These are phyloP conservation scores for Notamacropus eugenii DNA, from an alignment of 2,797 vertebrate species.

Conservation along the genomic window DNA sequence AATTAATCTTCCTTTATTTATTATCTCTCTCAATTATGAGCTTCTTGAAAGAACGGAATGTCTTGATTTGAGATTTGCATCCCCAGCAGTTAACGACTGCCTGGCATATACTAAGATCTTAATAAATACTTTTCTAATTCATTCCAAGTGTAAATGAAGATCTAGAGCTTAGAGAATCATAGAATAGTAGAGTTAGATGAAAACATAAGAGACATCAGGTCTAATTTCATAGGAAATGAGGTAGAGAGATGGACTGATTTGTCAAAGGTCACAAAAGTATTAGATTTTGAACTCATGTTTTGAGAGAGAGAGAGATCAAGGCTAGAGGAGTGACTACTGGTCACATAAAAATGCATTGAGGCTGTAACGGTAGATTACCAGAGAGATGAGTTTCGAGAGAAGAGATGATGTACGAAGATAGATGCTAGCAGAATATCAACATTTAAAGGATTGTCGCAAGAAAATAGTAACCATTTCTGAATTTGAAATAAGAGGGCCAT, in stretches of 20 bases:
- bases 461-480: not conserved
- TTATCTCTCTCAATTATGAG: not conserved
- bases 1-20: not conserved
- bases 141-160: not conserved
- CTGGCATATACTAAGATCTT: not conserved
- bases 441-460: not conserved
- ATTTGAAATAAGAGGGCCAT: not conserved
- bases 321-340: not conserved
- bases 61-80: not conserved
- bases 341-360: not conserved
- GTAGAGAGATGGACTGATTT: not conserved
- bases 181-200: not conserved
- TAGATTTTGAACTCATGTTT: not conserved
- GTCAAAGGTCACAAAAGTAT: not conserved
- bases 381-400: not conserved
- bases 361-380: not conserved
- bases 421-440: not conserved
- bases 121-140: not conserved
- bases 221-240: not conserved
- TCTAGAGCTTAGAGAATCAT: not conserved
- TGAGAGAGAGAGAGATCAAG: not conserved
- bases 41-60: not conserved
- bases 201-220: not conserved
- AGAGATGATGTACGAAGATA: not conserved
- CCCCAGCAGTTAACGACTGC: not conserved